Evolutionary conservation across 2,888 invertebrate genomes (phyloP), one percentile per base, ranked within the genome.

Genomic region (Chaetogeoica ovagalla): DNA sequence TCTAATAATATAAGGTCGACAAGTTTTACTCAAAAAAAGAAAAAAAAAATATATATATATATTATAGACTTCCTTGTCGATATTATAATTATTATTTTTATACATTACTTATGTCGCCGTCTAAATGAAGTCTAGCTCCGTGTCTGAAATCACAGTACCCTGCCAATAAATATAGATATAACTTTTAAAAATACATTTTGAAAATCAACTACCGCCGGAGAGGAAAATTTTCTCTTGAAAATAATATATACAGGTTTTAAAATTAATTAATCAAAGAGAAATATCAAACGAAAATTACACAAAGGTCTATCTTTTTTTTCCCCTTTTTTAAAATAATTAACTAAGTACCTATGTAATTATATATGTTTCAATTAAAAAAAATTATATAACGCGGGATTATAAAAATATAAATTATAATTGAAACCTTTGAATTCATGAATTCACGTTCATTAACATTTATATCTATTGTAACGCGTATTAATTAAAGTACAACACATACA

Each of bases 251-350:
- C 4, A 30, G 2, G 30, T 63, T 37, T 63, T 19, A 37, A 74
- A 55, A 62, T 30, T 62, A 74, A 65, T 74, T 74, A 63, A 55
- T 39, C 52, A 57, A 37, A 65, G 21, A 21, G 21, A 65, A 74
- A 74, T 65, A 74, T 65, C 3, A 39, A 37, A 21, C 37, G 1
- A 11, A 55, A 74, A 21, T 21, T 21, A 17, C 55, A 74, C 37
- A 74, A 65, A 55, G 39, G 74, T 55, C 17, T 23, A 5, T 37
- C 55, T 4, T 17, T 19, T 5, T 55, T 55, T n/a, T 8, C 43
- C 5, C 8, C 19, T 55, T n/a, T 4, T 43, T 65, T n/a, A 43
- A 9, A 17, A 17, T 55, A 55, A 74, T 74, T 5, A 63, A 63
- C 48, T 63, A 60, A 43, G 30, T 55, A 55, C 63, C 17, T 23